Base-by-base conservation (phyloP, 2,888 invertebrate genomes). In the Aphelenchoides bicaudatus region DNA sequence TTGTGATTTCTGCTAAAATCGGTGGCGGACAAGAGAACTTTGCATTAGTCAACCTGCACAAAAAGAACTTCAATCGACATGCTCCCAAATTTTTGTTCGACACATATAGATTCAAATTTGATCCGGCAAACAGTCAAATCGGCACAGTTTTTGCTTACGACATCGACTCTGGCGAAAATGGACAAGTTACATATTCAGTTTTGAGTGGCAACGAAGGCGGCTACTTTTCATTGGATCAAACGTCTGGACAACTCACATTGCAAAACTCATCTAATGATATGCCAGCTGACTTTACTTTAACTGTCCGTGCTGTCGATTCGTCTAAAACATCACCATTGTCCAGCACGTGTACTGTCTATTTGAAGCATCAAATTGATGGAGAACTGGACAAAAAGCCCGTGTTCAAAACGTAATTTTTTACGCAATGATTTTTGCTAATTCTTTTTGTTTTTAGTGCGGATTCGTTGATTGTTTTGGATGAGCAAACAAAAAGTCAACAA, bases 161-260 rank as follows among this genome's bases (percentile, higher is more conserved):
- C 82, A 91, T 93, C 3, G 96, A 96, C 81, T 83, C 89, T 30
- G 94, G 92, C 2, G 84, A 89, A 71, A 94, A 94, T 80, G 92
- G 92, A 0, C 90, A 94, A 83, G 89, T 96, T 72, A 92, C 92
- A 82, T 96, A 93, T 82, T 90, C 90, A 5, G 65, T 74, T 30
- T 59, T 74, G 49, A 66, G 67, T 57, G 73, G 71, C 94, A 61
- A 93, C 19, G 34, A 27, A n/a, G 49, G 38, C 1, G 10, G n/a
- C 30, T 37, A 16, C n/a, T 51, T 34, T 39, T 23, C 2, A n/a
- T 23, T 51, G 3, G 2, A 51, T 16, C n/a, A 21, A 2, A n/a
- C 37, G 1, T 38, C 10, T 19, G 52, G 52, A 6, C 8, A 34
- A 27, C 16, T 34, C 21, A 4, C 19, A 16, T 25, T 34, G 3